Percentiles rank a stretch among this genome's conserved stretches.
These are phyloP conservation scores for Brachypalpus laphriformis DNA, from an alignment of 2,888 invertebrate genomes.

Conservation along the genomic window DNA sequence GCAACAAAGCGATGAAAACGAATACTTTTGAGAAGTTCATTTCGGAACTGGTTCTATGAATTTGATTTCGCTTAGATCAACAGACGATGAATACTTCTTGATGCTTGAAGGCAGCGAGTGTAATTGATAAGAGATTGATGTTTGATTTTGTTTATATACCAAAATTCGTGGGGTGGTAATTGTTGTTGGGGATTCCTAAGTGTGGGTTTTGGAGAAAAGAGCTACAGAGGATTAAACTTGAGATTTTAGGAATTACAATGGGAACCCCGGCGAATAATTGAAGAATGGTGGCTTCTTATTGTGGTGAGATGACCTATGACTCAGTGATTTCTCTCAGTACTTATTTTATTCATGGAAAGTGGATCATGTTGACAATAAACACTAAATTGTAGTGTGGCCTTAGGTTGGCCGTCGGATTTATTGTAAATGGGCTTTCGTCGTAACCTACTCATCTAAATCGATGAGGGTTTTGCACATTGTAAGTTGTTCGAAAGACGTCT, in stretches of 20 bases:
- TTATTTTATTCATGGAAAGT: too few relatives aligned
- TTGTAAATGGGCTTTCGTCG: too few relatives aligned
- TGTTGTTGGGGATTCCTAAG: background rate
- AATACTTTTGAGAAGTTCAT: constrained; percentile 77
- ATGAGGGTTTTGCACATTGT: too few relatives aligned
- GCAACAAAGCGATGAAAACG: constrained; percentile 76
- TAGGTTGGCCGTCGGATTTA: too few relatives aligned
- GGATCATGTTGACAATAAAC: too few relatives aligned
- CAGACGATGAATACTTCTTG: background rate
- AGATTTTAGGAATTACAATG: background rate
- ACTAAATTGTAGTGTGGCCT: too few relatives aligned
- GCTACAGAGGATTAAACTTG: background rate
- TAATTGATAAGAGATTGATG: constrained; percentile 1
- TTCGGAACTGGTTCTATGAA: constrained; percentile 14
- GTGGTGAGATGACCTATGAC: background rate
- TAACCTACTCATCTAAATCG: too few relatives aligned
- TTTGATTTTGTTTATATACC: background rate
- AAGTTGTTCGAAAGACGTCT: too few relatives aligned
- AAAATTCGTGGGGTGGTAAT: background rate
- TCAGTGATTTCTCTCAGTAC: background rate
- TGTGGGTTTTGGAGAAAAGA: background rate
- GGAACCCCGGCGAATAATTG: background rate
- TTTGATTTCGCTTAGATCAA: background rate
- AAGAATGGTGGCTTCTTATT: background rate
- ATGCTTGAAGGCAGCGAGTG: constrained; percentile 1